These are phyloP conservation scores for Tenebrosternarchus preto DNA, from an alignment of 2,113 vertebrate species.

Conservation along the genomic window DNA sequence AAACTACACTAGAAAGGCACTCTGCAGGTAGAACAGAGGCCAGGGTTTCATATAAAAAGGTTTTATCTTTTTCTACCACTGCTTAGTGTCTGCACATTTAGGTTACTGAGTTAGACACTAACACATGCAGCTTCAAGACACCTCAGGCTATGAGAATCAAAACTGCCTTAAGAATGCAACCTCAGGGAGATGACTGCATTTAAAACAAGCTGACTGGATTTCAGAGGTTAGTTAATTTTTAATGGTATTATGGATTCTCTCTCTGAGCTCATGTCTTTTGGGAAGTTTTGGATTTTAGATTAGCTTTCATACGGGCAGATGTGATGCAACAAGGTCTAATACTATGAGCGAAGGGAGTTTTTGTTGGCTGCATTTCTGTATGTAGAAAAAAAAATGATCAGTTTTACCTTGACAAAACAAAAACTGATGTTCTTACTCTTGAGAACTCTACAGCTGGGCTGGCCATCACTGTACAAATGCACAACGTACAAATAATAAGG, in stretches of 20 bases:
- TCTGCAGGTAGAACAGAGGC: background rate
- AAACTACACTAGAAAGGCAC: background rate
- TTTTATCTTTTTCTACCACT: conserved; percentile 13
- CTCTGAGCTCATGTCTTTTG: conserved; percentile 13
- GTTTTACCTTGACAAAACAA: background rate
- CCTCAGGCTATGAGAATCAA: conserved; percentile 33
- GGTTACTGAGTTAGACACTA: conserved; percentile 35
- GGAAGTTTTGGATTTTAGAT: background rate
- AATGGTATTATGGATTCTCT: conserved; percentile 15
- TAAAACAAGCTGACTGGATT: conserved; percentile 14
- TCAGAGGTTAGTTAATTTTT: conserved; percentile 27
- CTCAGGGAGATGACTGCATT: conserved; percentile 19
- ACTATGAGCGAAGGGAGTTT: background rate
- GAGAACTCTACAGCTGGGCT: background rate
- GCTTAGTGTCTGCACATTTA: conserved; percentile 32
- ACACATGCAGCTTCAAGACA: conserved; percentile 32
- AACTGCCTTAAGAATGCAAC: conserved; percentile 33
- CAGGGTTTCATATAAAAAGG: background rate
- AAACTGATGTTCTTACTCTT: background rate
- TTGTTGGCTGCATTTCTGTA: background rate
- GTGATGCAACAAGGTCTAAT: background rate
- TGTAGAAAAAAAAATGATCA: background rate
- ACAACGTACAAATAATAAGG: no score
- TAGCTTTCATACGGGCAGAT: background rate
- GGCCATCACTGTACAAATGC: background rate